Evolutionary conservation across 1,140 invertebrate genomes (phyloP), one percentile per base, ranked within the genome.

Genomic region (Trichonephila clavipes): DNA sequence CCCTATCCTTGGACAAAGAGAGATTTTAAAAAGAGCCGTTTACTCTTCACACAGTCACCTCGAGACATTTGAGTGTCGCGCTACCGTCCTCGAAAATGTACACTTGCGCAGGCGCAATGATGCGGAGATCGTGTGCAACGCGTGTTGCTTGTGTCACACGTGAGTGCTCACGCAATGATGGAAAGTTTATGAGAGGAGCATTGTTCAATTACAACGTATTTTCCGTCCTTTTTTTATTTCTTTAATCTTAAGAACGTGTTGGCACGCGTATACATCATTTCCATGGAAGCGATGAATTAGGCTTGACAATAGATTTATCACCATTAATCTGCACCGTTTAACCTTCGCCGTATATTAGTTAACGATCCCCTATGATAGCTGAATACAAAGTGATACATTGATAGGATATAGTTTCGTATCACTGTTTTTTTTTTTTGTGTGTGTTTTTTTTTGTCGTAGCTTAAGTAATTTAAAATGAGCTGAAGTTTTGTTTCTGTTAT

Each of bases 141-240:
- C 86, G 92, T 88, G 92, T 93, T 66, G 85, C 66, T 93, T 4
- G 86, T 72, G 92, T 88, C 86, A 93, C 85, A 66, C 85, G 28
- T 88, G 85, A 58, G 16, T 93, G 92, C 66, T 85, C 92, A 93
- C 92, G 92, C 86, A 88, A 88, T 81, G 28, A 51, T 34, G 69
- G 59, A 88, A 72, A 61, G 92, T 93, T 93, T 93, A 93, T 88
- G 85, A 88, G 66, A 2, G 51, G 24, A n/a, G 72, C 86, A 81
- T 93, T 93, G 92, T 93, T 93, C 92, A 93, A 93, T 93, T 93
- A 93, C 86, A 81, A 93, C 85, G 92, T 93, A 61, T 77, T 86
- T 85, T 86, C 44, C 82, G 16, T 64, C 85, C 81, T 93, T 83
- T 93, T 88, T 28, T 66, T 24, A 44, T 83, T 19, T 88, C 44